Evolutionary conservation across 2,888 invertebrate species (phyloP).

Genomic region (Thyatira batis): DNA sequence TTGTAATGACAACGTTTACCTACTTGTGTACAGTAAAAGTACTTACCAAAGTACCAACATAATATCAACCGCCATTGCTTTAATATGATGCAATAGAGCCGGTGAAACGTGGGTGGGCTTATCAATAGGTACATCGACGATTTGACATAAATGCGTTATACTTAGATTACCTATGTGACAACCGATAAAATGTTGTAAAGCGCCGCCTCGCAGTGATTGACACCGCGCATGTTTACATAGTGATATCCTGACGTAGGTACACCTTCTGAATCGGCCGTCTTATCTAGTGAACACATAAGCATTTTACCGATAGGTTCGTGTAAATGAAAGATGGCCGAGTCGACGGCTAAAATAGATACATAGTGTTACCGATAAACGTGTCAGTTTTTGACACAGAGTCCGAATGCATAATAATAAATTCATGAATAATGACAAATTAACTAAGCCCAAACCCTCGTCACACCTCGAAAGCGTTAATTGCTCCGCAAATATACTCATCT

Average conservation of each 20-base stretch:
- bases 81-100: constrained; percentile 61
- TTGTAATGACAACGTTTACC: constrained; percentile 46
- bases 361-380: constrained; percentile 21
- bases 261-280: constrained; percentile 66
- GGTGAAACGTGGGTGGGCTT: constrained; percentile 76
- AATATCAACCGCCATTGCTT: constrained; percentile 59
- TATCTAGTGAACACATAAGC: constrained; percentile 67
- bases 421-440: constrained; percentile 59
- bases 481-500: constrained; percentile 80
- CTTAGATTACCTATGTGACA: constrained; percentile 76
- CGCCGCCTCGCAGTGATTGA: constrained; percentile 78
- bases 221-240: constrained; percentile 70
- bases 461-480: constrained; percentile 78
- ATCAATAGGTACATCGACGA: constrained; percentile 74
- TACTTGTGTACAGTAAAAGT: constrained; percentile 15
- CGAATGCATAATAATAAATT: constrained; percentile 46
- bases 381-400: constrained; percentile 10
- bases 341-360: constrained; percentile 21
- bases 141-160: constrained; percentile 81
- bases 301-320: constrained; percentile 47
- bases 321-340: constrained; percentile 46
- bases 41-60: constrained; percentile 31
- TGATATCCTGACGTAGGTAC: constrained; percentile 66
- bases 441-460: constrained; percentile 69
- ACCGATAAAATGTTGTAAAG: constrained; percentile 78